These are phyloP conservation scores for Eudorcas thomsonii DNA, from an alignment of 2,113 vertebrate species.

Conservation along the genomic window DNA sequence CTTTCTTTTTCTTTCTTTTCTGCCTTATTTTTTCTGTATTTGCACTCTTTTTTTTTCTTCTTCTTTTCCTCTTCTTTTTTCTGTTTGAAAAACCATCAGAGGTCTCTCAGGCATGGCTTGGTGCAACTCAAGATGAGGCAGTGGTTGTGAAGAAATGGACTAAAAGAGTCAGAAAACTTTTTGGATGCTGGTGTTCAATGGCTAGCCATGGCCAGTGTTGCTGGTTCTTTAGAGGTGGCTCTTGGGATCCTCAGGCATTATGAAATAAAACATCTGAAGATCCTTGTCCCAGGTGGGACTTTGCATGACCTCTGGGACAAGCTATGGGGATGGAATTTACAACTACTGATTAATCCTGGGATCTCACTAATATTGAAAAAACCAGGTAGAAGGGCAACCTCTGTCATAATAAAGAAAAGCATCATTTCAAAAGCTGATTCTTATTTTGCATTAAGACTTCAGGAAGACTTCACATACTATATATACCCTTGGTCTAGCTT, in stretches of 20 bases:
- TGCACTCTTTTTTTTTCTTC: neutral
- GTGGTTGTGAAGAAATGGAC: neutral
- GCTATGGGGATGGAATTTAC: neutral
- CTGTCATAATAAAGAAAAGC: neutral
- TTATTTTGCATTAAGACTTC: neutral
- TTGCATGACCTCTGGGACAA: neutral
- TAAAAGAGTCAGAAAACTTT: neutral
- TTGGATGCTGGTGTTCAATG: neutral
- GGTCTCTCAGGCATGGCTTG: neutral
- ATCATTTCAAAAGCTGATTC: slow-evolving; percentile 16
- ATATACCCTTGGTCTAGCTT: neutral
- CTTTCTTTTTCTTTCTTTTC: neutral
- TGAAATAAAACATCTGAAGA: neutral
- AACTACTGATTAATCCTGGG: neutral
- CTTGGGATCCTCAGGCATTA: neutral
- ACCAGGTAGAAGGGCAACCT: neutral
- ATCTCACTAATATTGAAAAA: neutral
- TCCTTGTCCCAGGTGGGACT: neutral
- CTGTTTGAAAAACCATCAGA: neutral
- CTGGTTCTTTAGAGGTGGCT: neutral
- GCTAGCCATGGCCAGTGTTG: neutral
- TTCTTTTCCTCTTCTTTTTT: neutral
- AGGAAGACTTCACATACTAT: neutral
- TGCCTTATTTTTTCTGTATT: neutral
- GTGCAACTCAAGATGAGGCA: neutral